phyloP scores from a whole-genome alignment of 2,888 invertebrate genomes.

The Gnatocerus cornutus region DNA sequence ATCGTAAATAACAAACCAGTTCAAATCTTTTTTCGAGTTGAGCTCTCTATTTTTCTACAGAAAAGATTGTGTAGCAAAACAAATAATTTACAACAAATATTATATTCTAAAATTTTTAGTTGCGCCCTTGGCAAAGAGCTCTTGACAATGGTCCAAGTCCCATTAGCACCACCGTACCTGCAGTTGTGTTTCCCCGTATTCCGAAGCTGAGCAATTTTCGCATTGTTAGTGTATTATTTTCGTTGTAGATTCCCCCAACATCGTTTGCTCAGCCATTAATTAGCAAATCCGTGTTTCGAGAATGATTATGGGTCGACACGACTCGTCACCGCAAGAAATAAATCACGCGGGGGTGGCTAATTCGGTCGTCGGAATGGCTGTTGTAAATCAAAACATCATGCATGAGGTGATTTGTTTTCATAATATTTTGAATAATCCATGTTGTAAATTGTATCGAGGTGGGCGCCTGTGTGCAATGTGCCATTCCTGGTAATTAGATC shows the following conservation, averaged over 20 bases:
- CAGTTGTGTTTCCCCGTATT: too few species aligned
- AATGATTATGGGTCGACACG: conserved; percentile 45
- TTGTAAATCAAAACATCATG: conserved; percentile 47
- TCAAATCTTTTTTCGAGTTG: too few species aligned
- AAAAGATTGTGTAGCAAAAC: too few species aligned
- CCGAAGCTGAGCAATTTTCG: neutral
- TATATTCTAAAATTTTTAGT: too few species aligned
- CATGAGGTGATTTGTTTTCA: conserved; percentile 47
- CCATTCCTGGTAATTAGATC: conserved; percentile 60
- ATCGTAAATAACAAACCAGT: too few species aligned
- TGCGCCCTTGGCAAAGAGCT: too few species aligned
- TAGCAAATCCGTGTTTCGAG: conserved; percentile 35
- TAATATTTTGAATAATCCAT: conserved; percentile 47
- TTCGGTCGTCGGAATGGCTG: conserved; percentile 33
- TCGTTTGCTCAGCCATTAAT: conserved; percentile 30
- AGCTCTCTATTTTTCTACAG: too few species aligned
- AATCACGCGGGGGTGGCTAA: conserved; percentile 42
- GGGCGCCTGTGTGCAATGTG: conserved; percentile 36
- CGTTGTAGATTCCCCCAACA: conserved; percentile 2
- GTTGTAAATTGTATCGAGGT: conserved; percentile 40
- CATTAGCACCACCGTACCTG: too few species aligned
- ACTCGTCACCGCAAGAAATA: conserved; percentile 45
- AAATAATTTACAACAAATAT: too few species aligned
- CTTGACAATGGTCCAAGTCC: too few species aligned
- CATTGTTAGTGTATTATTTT: neutral